Base-by-base conservation (phyloP, 2,113 vertebrate genomes). In the Dascyllus trimaculatus region DNA sequence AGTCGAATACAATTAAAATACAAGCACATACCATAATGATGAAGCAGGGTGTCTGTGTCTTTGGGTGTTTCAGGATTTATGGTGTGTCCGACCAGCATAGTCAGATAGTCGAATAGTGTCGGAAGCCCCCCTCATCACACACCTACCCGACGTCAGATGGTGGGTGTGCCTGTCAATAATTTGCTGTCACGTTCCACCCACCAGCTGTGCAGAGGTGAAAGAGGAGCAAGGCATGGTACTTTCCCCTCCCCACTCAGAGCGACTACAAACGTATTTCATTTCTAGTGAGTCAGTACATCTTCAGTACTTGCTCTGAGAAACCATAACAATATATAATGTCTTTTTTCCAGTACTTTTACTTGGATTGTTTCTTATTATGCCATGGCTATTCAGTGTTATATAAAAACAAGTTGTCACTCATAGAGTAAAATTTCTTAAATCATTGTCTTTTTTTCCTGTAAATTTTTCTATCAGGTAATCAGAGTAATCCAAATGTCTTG, bases 401-500 rank as follows among this genome's bases (percentile, higher is more conserved):
- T 40, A 38, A 7, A 24, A 40, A 60, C 6, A 21, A 4, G 21
- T 54, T 70, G 26, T 52, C 35, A 32, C 17, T 43, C 8, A 52
- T 49, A 8, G 43, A 24, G 22, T 40, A 24, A 77, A 58, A 57
- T 24, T 24, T 19, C 19, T 61, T 3, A 43, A 26, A n/a, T 26
- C 6, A 14, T 49, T 53, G 6, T 45, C 11, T 18, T 5, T 32
- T 43, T 72, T 68, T 18, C 7, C 32, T 35, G 32, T 35, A 35
- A 35, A 43, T 15, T 71, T 68, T 48, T 19, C 22, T 64, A 57
- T 75, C 57, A 48, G 46, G 29, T 38, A 74, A 54, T 72, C 32
- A 18, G 69, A 84, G 45, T 68, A 59, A 78, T 72, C 59, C 21
- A 79, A 64, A 70, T 78, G 56, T 14, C 19, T 10, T 4, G 69